These are phyloP conservation scores for Catocala nupta DNA, from an alignment of 2,888 invertebrate genomes.

Conservation along the genomic window DNA sequence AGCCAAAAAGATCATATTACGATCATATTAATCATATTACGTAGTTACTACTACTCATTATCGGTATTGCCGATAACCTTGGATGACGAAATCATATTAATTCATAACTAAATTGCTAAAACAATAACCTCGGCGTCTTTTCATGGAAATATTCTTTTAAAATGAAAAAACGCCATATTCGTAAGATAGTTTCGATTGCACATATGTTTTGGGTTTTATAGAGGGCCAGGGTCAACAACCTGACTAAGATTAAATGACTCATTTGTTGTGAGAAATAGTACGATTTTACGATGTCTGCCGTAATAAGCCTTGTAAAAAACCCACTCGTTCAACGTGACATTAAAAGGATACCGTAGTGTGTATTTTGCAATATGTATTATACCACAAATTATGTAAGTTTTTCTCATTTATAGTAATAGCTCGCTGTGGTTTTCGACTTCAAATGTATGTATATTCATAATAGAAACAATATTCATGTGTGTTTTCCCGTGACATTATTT, in stretches of 20 bases:
- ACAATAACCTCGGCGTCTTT: constrained; percentile 1
- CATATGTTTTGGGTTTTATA: constrained; percentile 8
- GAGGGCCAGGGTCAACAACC: constrained; percentile 19
- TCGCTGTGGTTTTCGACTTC: background rate
- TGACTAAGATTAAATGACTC: constrained; percentile 16
- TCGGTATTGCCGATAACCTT: background rate
- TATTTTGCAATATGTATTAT: background rate
- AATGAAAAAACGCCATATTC: constrained; percentile 10
- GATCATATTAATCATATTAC: no score
- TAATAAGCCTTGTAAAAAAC: constrained; percentile 13
- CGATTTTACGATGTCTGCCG: background rate
- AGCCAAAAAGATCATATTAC: no score
- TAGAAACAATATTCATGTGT: no score
- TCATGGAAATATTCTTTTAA: constrained; percentile 9
- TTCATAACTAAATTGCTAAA: background rate
- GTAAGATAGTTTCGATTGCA: background rate
- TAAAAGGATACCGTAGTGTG: background rate
- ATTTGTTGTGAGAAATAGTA: background rate
- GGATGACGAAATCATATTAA: background rate
- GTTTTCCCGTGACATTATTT: no score
- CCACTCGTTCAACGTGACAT: background rate
- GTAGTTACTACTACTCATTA: background rate
- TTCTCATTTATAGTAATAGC: background rate
- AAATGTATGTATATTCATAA: no score
- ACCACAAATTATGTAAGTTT: background rate